Evolutionary conservation across 1,140 invertebrate genomes (phyloP).

Genomic region (Brachionus asplanchnoidis): DNA sequence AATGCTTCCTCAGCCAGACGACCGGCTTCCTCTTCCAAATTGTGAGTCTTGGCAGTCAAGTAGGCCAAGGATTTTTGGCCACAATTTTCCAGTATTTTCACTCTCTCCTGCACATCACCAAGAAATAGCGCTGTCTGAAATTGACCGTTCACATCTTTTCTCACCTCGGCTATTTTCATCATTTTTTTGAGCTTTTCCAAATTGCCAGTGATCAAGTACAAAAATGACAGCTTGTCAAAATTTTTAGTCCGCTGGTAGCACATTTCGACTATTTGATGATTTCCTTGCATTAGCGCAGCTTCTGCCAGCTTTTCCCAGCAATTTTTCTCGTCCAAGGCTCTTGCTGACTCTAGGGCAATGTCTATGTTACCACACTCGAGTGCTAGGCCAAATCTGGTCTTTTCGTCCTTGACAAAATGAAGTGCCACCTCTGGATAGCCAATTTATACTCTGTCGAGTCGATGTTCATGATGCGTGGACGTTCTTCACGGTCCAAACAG

Average conservation of each 20-base stretch:
- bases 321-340: constrained; percentile 81
- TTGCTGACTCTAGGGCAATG: constrained; percentile 81
- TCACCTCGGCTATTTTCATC: constrained; percentile 76
- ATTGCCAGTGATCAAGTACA: constrained; percentile 97
- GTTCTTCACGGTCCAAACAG: constrained; percentile 86
- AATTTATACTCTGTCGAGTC: constrained; percentile 98
- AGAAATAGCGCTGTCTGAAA: constrained; percentile 88
- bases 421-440: constrained; percentile 99
- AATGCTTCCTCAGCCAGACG: constrained; percentile 63
- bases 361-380: constrained; percentile 98
- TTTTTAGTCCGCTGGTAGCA: constrained; percentile 98
- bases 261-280: constrained; percentile 94
- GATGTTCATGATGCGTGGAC: constrained; percentile 81
- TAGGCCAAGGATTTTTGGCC: constrained; percentile 71
- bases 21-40: constrained; percentile 72
- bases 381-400: constrained; percentile 89
- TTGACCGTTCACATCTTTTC: constrained; percentile 78
- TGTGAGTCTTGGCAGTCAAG: constrained; percentile 89
- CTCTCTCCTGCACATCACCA: constrained; percentile 83
- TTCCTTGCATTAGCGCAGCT: constrained; percentile 85
- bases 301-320: constrained; percentile 96
- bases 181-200: constrained; percentile 94
- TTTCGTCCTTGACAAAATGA: constrained; percentile 98
- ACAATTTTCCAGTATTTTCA: constrained; percentile 72
- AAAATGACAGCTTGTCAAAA: constrained; percentile 95